Percentiles rank a stretch among this genome's conserved stretches.
Conservation (phyloP, 2,113 vertebrate genomes). For the Alligator sinensis region DNA sequence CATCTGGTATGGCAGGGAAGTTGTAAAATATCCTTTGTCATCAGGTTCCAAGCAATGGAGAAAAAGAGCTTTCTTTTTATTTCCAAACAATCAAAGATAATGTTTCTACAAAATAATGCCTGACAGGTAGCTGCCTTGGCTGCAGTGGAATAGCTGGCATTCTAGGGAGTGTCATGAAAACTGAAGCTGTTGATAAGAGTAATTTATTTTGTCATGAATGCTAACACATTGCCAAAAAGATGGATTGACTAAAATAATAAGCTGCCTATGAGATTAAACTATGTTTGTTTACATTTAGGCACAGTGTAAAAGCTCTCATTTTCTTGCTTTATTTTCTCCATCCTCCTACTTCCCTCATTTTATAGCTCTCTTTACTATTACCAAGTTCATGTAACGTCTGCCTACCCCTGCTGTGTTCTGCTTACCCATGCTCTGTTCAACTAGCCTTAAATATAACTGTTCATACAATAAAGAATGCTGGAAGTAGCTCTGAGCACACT, state of each 20-base stretch:
- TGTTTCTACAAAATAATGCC: not conserved
- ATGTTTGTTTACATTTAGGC: not conserved
- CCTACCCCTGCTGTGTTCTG: not conserved
- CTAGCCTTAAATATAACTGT: not conserved
- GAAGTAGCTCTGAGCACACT: not conserved
- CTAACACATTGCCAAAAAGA: not conserved
- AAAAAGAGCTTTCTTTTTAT: not conserved
- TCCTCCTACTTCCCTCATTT: not conserved
- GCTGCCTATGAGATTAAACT: not conserved
- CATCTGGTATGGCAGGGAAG: not conserved
- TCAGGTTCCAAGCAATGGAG: not conserved
- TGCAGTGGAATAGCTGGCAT: not conserved
- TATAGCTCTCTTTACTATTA: not conserved
- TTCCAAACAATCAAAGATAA: not conserved
- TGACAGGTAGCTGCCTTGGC: not conserved
- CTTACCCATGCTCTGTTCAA: not conserved
- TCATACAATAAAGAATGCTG: not conserved
- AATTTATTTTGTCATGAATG: not conserved
- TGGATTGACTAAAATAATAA: not conserved
- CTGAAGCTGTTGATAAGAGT: not conserved
- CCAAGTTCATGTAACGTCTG: rapidly evolving
- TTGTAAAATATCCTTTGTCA: not conserved
- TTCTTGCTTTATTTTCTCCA: not conserved
- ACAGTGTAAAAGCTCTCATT: not conserved
- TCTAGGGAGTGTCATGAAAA: not conserved